Evolutionary conservation across 2,113 vertebrate species (phyloP).

Genomic region (Prunella himalayana): DNA sequence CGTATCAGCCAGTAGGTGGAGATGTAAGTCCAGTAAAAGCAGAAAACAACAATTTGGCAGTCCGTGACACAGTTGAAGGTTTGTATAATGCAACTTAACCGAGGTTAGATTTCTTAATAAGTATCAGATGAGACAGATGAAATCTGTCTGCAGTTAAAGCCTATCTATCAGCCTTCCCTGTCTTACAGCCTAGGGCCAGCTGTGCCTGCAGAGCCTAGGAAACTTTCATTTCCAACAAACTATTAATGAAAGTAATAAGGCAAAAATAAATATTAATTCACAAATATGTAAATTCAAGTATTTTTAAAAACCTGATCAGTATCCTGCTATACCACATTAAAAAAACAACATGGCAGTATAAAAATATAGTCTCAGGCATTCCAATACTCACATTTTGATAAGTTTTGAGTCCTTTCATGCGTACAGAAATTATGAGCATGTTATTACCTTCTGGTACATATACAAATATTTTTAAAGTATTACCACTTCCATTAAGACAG

Average conservation of each 20-base stretch:
- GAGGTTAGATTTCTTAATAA: constrained; percentile 39
- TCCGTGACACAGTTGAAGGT: not conserved
- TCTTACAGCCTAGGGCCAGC: not conserved
- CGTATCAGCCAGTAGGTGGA: constrained; percentile 66
- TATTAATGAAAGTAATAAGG: not conserved
- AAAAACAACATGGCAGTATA: not conserved
- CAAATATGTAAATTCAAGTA: not conserved
- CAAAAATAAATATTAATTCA: not conserved
- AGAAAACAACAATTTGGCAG: not conserved
- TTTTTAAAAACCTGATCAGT: not conserved
- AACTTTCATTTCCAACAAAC: not conserved
- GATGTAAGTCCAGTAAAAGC: constrained; percentile 34
- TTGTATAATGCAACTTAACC: not conserved
- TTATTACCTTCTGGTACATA: not conserved
- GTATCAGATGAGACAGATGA: constrained; percentile 37
- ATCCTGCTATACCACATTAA: not conserved
- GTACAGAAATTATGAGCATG: not conserved
- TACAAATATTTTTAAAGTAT: not conserved
- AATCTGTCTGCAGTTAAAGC: constrained; percentile 8
- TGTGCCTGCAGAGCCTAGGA: not conserved
- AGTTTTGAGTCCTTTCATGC: not conserved
- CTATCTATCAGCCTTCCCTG: not conserved
- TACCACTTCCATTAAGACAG: not conserved
- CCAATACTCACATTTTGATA: not conserved
- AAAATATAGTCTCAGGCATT: not conserved